Base-by-base conservation (phyloP, 2,888 invertebrate species). In the Watsonalla binaria region DNA sequence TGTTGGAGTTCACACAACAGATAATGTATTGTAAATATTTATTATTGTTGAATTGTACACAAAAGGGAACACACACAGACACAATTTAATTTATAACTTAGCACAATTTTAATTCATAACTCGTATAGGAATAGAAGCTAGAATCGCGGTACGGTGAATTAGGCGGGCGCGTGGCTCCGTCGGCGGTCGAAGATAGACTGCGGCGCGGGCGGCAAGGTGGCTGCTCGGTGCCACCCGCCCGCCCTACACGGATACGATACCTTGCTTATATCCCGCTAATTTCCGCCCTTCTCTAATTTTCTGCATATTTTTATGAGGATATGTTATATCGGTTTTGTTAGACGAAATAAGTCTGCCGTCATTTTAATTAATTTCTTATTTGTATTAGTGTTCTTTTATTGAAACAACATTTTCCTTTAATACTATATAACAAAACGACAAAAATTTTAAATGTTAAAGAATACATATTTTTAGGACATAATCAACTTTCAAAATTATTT, bases 181-280 rank as follows among this genome's bases (percentile, higher is more conserved):
- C 66, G 63, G 55, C 62, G 59, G 60, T 53, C 56, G 56, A 63
- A 65, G 62, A 73, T 70, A 68, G 71, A 82, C 84, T 83, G 82
- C 72, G 76, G 77, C 52, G 78, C 74, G 75, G 77, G 72, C 56
- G 68, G 75, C 70, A 71, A 60, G 65, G 58, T 55, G 70, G 61
- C 60, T 59, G 63, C 63, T 64, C 66, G 65, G 68, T 66, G 55
- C 73, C 72, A 70, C 72, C 81, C 81, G 78, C 83, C 80, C 80
- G 73, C 72, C 72, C 69, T 65, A 66, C 65, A 55, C 68, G 66
- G 72, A 72, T 70, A 68, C 67, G 67, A 69, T 67, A 72, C 74
- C 78, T 75, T 62, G 65, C 54, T 48, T 60, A 68, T 67, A 68
- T 67, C 69, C 66, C 63, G 59, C 64, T 66, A 65, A 71, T 70